Base-by-base conservation (phyloP, 2,797 vertebrate genomes). In the Aeoliscus strigatus region DNA sequence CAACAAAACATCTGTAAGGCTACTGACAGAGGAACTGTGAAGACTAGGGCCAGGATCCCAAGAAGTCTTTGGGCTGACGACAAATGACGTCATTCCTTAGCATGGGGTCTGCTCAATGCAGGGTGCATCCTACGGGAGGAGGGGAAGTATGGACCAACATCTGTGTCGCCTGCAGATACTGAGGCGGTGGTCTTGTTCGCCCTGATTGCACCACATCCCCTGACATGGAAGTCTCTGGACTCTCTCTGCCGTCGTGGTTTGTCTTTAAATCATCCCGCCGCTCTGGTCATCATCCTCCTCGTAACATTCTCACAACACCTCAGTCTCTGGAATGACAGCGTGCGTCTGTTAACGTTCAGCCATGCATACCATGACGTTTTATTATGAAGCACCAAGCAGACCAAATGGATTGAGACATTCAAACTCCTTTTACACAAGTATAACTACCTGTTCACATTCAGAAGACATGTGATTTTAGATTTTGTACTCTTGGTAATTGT, bases 241-340 rank as follows among this genome's bases (percentile, higher is more conserved):
- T 46, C 28, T 53, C 48, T 24, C 60, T 77, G 74, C 73, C 79
- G 77, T 80, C 60, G 39, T 44, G 2, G 7, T 63, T 32, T 59
- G 25, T 60, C 45, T 66, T 34, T 40, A 45, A 48, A 25, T 49
- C 61, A 42, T 26, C 1, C 0, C 0, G 60, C 6, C 8, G 37
- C 53, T 47, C 34, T 63, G 4, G 10, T 53, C 2, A 5, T 30
- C n/a, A 37, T 11, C 12, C 12, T 18, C 18, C 46, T n/a, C 32
- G 15, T 46, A 8, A 27, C 5, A 2, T 59, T 56, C 39, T 30
- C 29, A 16, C 2, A 16, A 37, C 14, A 45, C 40, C 43, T 61
- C 49, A 32, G n/a, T 8, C 15, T 33, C 25, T 30, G 24, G 12
- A 24, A 38, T 33, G 10, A 51, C 9, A 42, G 11, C 28, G 25